phyloP scores from a whole-genome alignment of 2,113 vertebrate genomes.

The Abramis brama region DNA sequence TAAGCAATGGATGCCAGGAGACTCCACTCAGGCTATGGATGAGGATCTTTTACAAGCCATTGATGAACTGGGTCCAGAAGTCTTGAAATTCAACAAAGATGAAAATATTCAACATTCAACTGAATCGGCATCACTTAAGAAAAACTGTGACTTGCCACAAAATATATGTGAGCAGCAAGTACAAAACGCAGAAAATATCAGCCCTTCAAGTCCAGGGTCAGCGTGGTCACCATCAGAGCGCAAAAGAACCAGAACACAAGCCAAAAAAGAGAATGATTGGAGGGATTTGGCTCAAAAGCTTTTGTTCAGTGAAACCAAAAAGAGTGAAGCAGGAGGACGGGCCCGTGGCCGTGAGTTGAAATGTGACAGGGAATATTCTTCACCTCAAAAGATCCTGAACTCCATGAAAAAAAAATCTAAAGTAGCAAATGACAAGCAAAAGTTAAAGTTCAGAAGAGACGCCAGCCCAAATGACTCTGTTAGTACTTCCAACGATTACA shows the following conservation, averaged over 20 bases:
- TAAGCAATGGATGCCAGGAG: slow-evolving; percentile 52
- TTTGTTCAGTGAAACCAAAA: slow-evolving; percentile 72
- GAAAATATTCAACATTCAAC: neutral
- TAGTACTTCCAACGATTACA: slow-evolving; percentile 68
- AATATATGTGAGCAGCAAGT: neutral
- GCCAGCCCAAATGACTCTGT: slow-evolving; percentile 7
- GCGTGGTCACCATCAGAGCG: slow-evolving; percentile 13
- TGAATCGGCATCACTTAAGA: slow-evolving; percentile 22
- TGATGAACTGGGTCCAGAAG: slow-evolving; percentile 53
- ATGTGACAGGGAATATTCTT: slow-evolving; percentile 16
- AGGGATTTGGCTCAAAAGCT: slow-evolving; percentile 73
- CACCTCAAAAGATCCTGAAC: neutral
- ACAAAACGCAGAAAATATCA: slow-evolving; percentile 28
- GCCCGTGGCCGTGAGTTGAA: slow-evolving; percentile 16
- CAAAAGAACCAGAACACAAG: slow-evolving; percentile 48
- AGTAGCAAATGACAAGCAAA: slow-evolving; percentile 45
- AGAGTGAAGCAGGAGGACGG: slow-evolving; percentile 37
- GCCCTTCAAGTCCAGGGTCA: slow-evolving; percentile 7
- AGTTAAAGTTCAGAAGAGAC: slow-evolving; percentile 35
- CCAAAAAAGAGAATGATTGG: slow-evolving; percentile 60
- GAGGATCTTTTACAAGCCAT: slow-evolving; percentile 64
- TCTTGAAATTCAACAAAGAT: slow-evolving; percentile 18
- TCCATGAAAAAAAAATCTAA: slow-evolving; percentile 43
- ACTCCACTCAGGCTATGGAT: slow-evolving; percentile 67
- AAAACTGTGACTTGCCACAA: slow-evolving; percentile 33